Evolutionary conservation across 2,888 invertebrate species (phyloP).

Genomic region (Xylota segnis): DNA sequence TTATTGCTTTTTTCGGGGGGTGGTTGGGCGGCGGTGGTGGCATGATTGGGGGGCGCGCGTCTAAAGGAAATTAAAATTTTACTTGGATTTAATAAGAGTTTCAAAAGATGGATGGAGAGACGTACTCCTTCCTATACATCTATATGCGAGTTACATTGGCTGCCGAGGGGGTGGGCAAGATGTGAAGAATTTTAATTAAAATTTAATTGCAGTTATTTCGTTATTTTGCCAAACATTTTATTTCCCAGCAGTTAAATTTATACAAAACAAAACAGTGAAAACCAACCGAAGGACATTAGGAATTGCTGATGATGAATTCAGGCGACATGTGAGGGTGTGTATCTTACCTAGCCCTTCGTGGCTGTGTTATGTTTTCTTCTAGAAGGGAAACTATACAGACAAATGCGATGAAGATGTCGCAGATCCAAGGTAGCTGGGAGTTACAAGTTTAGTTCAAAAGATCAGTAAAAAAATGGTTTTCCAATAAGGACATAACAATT

Average conservation of each 20-base stretch:
- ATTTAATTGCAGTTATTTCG: slow-evolving; percentile 75
- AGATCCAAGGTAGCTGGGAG: too few species aligned
- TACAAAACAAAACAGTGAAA: slow-evolving; percentile 7
- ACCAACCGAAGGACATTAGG: background rate
- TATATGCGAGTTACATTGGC: slow-evolving; percentile 40
- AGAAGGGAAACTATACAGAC: too few species aligned
- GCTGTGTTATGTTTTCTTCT: background rate
- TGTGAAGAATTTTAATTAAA: slow-evolving; percentile 75
- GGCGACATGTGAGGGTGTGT: slow-evolving; percentile 16
- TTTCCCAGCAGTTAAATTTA: slow-evolving; percentile 62
- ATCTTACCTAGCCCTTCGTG: background rate
- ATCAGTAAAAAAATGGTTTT: too few species aligned
- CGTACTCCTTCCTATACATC: background rate
- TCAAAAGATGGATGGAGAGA: slow-evolving; percentile 65
- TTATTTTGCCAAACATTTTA: slow-evolving; percentile 67
- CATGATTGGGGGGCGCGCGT: slow-evolving; percentile 15
- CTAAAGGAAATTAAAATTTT: slow-evolving; percentile 74
- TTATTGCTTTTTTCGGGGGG: slow-evolving; percentile 63
- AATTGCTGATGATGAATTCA: slow-evolving; percentile 31
- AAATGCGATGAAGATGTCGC: too few species aligned
- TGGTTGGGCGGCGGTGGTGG: background rate
- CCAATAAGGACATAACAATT: too few species aligned
- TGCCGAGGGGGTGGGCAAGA: slow-evolving; percentile 47
- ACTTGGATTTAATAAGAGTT: slow-evolving; percentile 75
- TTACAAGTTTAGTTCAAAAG: too few species aligned